phyloP scores from a whole-genome alignment of 1,140 invertebrate species.

The Popillia japonica region DNA sequence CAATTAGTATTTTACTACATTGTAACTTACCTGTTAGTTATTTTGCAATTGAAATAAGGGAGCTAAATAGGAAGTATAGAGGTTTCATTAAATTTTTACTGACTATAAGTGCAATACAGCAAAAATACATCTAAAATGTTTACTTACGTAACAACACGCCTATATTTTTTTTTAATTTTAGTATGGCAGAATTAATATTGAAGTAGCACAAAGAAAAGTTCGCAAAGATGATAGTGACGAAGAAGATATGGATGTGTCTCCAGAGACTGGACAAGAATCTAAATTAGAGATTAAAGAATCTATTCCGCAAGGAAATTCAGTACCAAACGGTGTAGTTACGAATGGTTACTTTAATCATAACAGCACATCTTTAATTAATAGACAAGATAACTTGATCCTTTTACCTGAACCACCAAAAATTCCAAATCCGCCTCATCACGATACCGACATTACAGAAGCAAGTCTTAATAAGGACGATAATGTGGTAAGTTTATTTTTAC shows the following conservation, averaged over 20 bases:
- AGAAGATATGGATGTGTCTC: constrained; percentile 45
- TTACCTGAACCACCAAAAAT: constrained; percentile 66
- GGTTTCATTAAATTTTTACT: too few species aligned
- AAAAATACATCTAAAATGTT: neutral
- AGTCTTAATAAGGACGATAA: neutral
- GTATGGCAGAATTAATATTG: constrained; percentile 83
- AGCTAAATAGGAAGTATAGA: too few species aligned
- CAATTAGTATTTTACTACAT: too few species aligned
- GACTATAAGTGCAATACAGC: too few species aligned
- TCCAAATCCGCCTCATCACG: constrained; percentile 17
- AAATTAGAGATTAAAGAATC: constrained; percentile 43
- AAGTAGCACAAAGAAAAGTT: constrained; percentile 70
- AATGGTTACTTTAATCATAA: constrained; percentile 47
- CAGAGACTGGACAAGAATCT: constrained; percentile 41
- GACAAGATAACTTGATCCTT: constrained; percentile 69
- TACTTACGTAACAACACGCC: neutral
- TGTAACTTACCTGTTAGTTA: too few species aligned
- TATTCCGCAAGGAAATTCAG: constrained; percentile 57
- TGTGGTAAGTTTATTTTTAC: neutral
- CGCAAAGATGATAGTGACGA: constrained; percentile 62
- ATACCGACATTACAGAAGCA: neutral
- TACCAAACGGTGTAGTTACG: constrained; percentile 45
- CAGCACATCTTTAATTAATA: constrained; percentile 62
- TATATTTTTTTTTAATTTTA: constrained; percentile 57
- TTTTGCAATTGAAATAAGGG: too few species aligned